Conservation (phyloP, 1,140 invertebrate species). For the Araneus ventricosus region DNA sequence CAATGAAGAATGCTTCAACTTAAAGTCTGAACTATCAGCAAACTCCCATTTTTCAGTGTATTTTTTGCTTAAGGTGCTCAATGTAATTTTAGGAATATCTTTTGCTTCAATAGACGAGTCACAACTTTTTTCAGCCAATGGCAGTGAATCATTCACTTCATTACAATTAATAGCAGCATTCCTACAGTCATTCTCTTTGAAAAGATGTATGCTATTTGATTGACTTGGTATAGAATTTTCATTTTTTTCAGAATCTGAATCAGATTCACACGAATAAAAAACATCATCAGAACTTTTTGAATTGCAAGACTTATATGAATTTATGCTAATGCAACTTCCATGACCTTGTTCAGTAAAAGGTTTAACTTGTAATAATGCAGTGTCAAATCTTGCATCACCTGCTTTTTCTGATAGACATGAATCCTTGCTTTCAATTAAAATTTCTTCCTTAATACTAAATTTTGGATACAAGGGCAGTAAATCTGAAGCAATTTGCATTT, state of each 20-base stretch:
- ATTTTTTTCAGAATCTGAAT: background rate
- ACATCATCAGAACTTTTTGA: background rate
- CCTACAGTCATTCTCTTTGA: too few relatives aligned
- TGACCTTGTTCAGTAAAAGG: background rate
- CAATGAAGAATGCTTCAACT: background rate
- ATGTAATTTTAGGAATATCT: background rate
- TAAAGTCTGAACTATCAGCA: background rate
- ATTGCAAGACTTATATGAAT: background rate
- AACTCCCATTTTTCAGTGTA: background rate
- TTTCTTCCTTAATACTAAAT: background rate
- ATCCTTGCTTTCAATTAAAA: background rate
- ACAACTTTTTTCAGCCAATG: background rate
- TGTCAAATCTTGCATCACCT: background rate
- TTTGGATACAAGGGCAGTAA: background rate
- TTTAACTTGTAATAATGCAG: background rate
- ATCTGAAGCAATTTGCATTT: too few relatives aligned
- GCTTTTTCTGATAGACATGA: background rate
- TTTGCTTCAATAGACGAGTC: background rate
- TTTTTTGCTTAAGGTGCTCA: background rate
- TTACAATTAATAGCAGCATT: background rate
- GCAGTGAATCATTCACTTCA: background rate
- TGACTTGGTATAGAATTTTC: background rate
- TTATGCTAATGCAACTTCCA: background rate
- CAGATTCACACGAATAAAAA: conserved; percentile 38
- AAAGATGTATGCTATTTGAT: background rate